These are phyloP conservation scores for Corbicula japonica DNA, from an alignment of 2,888 invertebrate genomes.

Conservation along the genomic window DNA sequence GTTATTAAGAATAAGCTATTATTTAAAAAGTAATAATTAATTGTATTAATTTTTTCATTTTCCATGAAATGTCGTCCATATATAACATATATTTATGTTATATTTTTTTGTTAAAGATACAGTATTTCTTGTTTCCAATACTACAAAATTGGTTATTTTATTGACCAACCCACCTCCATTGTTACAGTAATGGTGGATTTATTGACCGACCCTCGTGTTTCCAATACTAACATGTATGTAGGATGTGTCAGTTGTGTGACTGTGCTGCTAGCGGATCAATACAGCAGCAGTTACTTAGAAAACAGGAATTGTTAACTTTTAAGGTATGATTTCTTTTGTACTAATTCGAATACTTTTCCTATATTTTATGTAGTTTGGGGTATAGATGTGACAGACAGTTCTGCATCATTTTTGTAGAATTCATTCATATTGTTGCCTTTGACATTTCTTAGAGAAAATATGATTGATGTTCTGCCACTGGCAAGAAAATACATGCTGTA, in stretches of 20 bases:
- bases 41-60: too few relatives aligned
- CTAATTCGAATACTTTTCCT: not conserved
- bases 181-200: constrained; percentile 18
- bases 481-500: too few relatives aligned
- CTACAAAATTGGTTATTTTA: too few relatives aligned
- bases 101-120: too few relatives aligned
- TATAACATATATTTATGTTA: too few relatives aligned
- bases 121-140: too few relatives aligned
- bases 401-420: not conserved
- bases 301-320: constrained; percentile 29
- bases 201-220: constrained; percentile 27
- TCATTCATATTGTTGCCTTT: not conserved
- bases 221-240: constrained; percentile 45
- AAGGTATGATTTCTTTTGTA: constrained; percentile 16
- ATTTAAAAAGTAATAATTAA: too few relatives aligned
- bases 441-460: not conserved
- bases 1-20: too few relatives aligned
- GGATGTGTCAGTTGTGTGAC: constrained; percentile 42
- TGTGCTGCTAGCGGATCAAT: constrained; percentile 21
- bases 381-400: not conserved
- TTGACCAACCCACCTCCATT: too few relatives aligned
- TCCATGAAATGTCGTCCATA: too few relatives aligned
- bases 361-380: not conserved
- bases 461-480: not conserved
- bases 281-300: constrained; percentile 14